A percentile compares a stretch with the other conserved stretches of the same genome.
These are phyloP conservation scores for Hyles vespertilio DNA, from an alignment of 1,140 invertebrate species.

Conservation along the genomic window DNA sequence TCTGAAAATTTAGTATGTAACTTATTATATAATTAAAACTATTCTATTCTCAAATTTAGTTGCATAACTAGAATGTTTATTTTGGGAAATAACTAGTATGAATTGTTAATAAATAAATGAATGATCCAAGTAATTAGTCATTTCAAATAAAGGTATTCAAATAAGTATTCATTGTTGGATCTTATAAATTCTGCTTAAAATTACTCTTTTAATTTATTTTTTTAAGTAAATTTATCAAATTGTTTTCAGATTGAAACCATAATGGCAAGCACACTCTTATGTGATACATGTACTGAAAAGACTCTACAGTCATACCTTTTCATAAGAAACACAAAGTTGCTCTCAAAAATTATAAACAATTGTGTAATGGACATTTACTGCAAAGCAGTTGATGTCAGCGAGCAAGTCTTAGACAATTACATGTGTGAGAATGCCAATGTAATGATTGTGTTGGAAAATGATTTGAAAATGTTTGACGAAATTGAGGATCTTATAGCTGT, in stretches of 20 bases:
- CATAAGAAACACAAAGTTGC: slow-evolving; percentile 25
- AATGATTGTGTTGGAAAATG: slow-evolving; percentile 24
- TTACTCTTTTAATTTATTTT: not conserved
- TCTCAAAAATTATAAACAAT: slow-evolving; percentile 21
- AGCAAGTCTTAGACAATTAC: slow-evolving; percentile 3
- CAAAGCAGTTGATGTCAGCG: slow-evolving; percentile 17
- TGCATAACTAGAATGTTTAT: too few relatives aligned
- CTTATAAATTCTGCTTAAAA: not conserved
- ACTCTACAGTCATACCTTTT: slow-evolving; percentile 27
- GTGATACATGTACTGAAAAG: slow-evolving; percentile 27
- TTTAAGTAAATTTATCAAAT: not conserved
- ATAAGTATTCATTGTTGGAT: too few relatives aligned
- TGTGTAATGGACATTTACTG: slow-evolving; percentile 25
- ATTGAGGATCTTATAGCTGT: slow-evolving; percentile 11
- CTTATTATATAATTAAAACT: too few relatives aligned
- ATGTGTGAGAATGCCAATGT: slow-evolving; percentile 20
- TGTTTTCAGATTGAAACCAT: slow-evolving; percentile 25
- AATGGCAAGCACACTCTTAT: slow-evolving; percentile 21
- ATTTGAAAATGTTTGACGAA: slow-evolving; percentile 14
- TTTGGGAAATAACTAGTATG: too few relatives aligned
- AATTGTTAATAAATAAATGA: too few relatives aligned
- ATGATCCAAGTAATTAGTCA: too few relatives aligned
- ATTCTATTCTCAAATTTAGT: too few relatives aligned
- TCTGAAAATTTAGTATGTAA: not conserved
- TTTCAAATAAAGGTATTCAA: too few relatives aligned